A percentile compares a stretch with the other conserved stretches of the same genome.
phyloP scores from a whole-genome alignment of 2,888 invertebrate genomes.

The Automeris io region DNA sequence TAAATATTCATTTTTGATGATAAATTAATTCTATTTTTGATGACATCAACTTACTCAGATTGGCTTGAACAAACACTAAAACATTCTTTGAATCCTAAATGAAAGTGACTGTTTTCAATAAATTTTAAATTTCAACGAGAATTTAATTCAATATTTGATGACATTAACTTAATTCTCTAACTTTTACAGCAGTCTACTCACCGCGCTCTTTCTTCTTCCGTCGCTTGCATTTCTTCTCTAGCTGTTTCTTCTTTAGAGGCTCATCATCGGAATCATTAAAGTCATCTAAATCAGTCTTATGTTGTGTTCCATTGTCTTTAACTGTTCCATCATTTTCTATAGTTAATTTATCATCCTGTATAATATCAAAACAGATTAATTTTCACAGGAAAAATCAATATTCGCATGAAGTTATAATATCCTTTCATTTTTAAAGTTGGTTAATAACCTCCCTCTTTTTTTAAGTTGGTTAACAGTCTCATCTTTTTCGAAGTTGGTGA shows the following conservation, averaged over 20 bases:
- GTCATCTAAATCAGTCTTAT: conserved; percentile 17
- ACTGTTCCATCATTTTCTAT: conserved; percentile 9
- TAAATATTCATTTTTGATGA: no score
- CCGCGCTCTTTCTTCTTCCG: conserved; percentile 11
- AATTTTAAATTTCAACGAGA: no score
- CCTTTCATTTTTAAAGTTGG: neutral
- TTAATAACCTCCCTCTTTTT: neutral
- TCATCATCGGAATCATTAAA: conserved; percentile 57
- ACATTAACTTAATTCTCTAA: no score
- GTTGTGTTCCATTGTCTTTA: conserved; percentile 15
- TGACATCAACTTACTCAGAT: neutral
- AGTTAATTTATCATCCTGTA: conserved; percentile 20
- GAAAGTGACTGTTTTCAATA: neutral
- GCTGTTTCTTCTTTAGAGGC: conserved; percentile 33
- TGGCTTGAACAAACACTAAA: neutral
- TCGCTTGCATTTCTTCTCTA: conserved; percentile 10
- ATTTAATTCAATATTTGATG: no score
- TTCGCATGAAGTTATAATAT: neutral
- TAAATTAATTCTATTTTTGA: neutral
- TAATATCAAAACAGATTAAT: neutral
- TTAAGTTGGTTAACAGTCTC: neutral
- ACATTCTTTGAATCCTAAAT: neutral
- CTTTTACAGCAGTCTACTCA: no score
- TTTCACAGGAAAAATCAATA: neutral
- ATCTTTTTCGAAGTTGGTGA: neutral